Evolutionary conservation across 2,888 invertebrate species (phyloP).

Genomic region (Napeogenes inachia): DNA sequence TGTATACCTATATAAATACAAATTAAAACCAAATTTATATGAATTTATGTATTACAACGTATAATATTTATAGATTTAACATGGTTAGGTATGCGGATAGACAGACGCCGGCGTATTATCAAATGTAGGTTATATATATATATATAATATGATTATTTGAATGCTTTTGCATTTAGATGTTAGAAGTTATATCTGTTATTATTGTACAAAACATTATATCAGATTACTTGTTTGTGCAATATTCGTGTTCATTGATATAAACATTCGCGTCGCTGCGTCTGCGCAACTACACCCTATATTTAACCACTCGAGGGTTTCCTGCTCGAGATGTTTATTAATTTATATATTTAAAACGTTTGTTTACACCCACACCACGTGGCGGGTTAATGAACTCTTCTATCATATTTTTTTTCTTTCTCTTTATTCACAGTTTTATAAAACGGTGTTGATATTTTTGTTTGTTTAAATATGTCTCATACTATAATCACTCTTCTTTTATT

Average conservation of each 20-base stretch:
- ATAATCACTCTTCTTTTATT: background rate
- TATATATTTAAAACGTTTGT: constrained; percentile 64
- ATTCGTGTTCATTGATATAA: constrained; percentile 56
- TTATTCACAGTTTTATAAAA: constrained; percentile 15
- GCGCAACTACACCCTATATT: constrained; percentile 63
- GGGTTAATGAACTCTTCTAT: constrained; percentile 53
- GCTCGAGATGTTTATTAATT: constrained; percentile 67
- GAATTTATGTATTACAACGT: too few relatives aligned
- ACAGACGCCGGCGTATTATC: too few relatives aligned
- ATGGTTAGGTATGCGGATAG: too few relatives aligned
- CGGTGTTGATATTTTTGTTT: background rate
- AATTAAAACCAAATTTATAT: too few relatives aligned
- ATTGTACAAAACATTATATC: too few relatives aligned
- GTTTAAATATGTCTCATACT: background rate
- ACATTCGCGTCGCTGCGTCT: constrained; percentile 63
- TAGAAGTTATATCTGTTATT: too few relatives aligned
- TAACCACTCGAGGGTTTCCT: constrained; percentile 71
- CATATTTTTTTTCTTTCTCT: constrained; percentile 30
- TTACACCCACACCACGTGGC: constrained; percentile 66
- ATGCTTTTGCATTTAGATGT: too few relatives aligned
- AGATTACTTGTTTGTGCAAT: background rate
- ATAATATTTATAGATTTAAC: too few relatives aligned
- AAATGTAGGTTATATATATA: too few relatives aligned
- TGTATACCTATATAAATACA: too few relatives aligned
- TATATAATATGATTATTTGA: too few relatives aligned